Evolutionary conservation across 2,113 vertebrate species (phyloP), one percentile per base, ranked within the genome.

Genomic region (Haliaeetus leucogaster): DNA sequence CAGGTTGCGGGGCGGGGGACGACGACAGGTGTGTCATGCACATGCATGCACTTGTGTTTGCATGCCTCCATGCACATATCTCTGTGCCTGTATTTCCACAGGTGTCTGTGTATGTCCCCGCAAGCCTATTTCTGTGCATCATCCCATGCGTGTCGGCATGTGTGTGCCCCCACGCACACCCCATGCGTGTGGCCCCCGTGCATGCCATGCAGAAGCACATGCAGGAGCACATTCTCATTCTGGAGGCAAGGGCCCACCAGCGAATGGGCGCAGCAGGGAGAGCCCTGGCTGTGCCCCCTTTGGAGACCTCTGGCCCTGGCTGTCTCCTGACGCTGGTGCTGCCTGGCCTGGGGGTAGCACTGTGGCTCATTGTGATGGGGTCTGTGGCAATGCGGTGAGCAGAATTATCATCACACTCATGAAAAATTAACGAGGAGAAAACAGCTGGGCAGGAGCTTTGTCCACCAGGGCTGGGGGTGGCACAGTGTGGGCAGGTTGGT

Each of bases 351-450:
- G 25, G n/a, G 36, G 52, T 13, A 34, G 50, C 70, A 1, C 83
- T 20, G 14, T 16, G 7, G 86, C 97, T 97, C 95, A 85, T 96
- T 96, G 90, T 74, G 76, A 85, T 87, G 96, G 93, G 95, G 77
- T 29, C 29, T 10, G 22, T 4, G 66, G 48, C 30, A 7, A 73
- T 15, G 66, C 47, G 2, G 47, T 7, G n/a, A 4, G 79, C 61
- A 32, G 38, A 76, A 97, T 89, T 66, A 89, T 70, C 95, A 87
- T 72, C 65, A 12, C 3, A 4, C 62, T 87, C 87, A 93, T 95
- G 91, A 88, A 96, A 94, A 87, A 95, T 96, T 93, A 95, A 96
- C 34, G 13, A 59, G 90, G 43, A 63, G 72, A 45, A 82, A 94
- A 82, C 79, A 82, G 59, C 55, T 2, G 56, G 93, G 72, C 29